phyloP scores from a whole-genome alignment of 2,113 vertebrate genomes.

The Rhea pennata region DNA sequence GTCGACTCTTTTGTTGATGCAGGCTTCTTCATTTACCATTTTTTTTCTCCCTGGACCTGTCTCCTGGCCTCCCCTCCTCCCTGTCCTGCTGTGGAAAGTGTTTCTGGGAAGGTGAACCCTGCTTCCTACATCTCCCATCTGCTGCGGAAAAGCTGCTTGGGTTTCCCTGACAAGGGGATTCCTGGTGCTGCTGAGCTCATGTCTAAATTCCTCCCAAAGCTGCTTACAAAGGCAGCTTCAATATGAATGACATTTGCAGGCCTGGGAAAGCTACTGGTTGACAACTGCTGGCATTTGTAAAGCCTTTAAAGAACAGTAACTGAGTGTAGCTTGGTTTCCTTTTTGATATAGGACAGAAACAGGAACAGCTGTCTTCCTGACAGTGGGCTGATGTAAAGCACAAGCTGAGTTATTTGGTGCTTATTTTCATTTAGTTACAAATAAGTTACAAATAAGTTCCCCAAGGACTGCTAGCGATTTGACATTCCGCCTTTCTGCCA shows the following conservation, averaged over 20 bases:
- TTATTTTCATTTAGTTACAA: not conserved
- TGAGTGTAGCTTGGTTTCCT: not conserved
- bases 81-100: not conserved
- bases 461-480: not conserved
- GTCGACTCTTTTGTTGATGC: accelerated
- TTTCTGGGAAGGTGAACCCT: not conserved
- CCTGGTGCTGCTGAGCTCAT: not conserved
- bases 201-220: not conserved
- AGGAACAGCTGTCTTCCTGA: not conserved
- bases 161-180: not conserved
- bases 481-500: not conserved
- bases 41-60: not conserved
- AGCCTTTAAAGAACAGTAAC: not conserved
- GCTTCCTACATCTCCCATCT: not conserved
- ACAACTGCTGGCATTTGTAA: not conserved
- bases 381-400: not conserved
- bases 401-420: not conserved
- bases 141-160: not conserved
- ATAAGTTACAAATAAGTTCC: not conserved
- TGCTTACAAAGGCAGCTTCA: not conserved
- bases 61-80: not conserved
- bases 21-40: not conserved
- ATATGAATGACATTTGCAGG: not conserved
- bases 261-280: not conserved
- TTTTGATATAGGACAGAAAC: not conserved